Evolutionary conservation across 2,888 invertebrate species (phyloP).

Genomic region (Gymnocheta viridis): DNA sequence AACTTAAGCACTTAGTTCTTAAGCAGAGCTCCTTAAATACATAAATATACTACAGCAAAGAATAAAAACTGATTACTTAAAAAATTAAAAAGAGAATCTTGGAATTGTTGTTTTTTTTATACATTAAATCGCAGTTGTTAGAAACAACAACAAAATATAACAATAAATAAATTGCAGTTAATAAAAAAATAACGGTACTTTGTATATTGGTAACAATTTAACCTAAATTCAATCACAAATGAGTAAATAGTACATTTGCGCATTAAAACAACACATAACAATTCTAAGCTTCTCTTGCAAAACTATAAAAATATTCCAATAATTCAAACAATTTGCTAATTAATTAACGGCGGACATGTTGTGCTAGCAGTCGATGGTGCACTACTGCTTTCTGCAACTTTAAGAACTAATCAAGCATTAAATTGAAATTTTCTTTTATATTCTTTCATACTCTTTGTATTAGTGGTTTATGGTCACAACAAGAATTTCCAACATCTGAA

Average conservation of each 20-base stretch:
- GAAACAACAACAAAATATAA: neutral
- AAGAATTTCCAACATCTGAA: conserved; percentile 80
- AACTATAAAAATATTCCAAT: conserved; percentile 61
- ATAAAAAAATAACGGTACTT: conserved; percentile 68
- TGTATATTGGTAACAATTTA: conserved; percentile 36
- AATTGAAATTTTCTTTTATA: conserved; percentile 40
- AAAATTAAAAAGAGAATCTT: conserved; percentile 45
- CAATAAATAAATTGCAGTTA: conserved; percentile 15
- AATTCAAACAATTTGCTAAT: conserved; percentile 59
- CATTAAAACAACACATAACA: conserved; percentile 6
- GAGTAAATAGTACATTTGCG: neutral
- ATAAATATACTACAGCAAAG: neutral
- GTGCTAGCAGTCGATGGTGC: neutral
- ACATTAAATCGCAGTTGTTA: neutral
- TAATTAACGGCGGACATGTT: conserved; percentile 59
- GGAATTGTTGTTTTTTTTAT: conserved; percentile 52
- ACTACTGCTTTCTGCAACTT: neutral
- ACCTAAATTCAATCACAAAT: conserved; percentile 33
- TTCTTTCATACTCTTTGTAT: conserved; percentile 17
- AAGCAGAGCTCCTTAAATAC: neutral
- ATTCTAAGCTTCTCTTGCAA: conserved; percentile 46
- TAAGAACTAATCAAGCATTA: neutral
- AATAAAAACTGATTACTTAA: conserved; percentile 19
- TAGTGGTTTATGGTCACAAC: conserved; percentile 79
- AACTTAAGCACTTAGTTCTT: conserved; percentile 18